phyloP scores from a whole-genome alignment of 2,888 invertebrate genomes.

The Ennomos erosarius region DNA sequence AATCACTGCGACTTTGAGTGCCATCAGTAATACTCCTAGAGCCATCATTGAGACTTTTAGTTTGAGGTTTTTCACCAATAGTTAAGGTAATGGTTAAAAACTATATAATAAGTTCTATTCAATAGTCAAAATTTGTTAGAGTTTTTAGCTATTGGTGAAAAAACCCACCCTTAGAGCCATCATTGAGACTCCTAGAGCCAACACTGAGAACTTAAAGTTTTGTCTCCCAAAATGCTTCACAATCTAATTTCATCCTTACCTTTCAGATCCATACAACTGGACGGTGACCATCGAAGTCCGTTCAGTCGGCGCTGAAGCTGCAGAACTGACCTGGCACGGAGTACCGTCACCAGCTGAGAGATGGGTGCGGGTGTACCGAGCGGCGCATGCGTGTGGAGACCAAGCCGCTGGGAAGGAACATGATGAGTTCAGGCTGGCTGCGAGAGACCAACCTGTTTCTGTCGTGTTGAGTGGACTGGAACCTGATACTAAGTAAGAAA shows the following conservation, averaged over 20 bases:
- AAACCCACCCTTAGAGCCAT: too few relatives aligned
- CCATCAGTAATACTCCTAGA: too few relatives aligned
- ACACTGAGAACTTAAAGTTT: too few relatives aligned
- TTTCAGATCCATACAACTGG: slow-evolving; percentile 92
- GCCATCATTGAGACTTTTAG: too few relatives aligned
- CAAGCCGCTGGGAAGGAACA: slow-evolving; percentile 52
- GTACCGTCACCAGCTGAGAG: slow-evolving; percentile 95
- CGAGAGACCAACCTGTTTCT: slow-evolving; percentile 66
- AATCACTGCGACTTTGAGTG: too few relatives aligned
- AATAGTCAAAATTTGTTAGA: too few relatives aligned
- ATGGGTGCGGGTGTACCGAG: slow-evolving; percentile 95
- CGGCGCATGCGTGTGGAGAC: slow-evolving; percentile 86
- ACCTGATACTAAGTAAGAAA: slow-evolving; percentile 86
- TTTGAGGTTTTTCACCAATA: too few relatives aligned
- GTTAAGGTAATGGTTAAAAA: too few relatives aligned
- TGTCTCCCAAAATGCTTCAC: too few relatives aligned
- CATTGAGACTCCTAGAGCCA: too few relatives aligned
- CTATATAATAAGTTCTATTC: too few relatives aligned
- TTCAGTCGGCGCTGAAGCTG: slow-evolving; percentile 90
- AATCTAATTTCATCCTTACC: background rate
- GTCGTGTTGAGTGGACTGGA: slow-evolving; percentile 68
- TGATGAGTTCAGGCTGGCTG: slow-evolving; percentile 74
- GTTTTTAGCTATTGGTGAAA: too few relatives aligned
- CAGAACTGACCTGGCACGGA: slow-evolving; percentile 93
- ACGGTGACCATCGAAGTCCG: slow-evolving; percentile 91